Evolutionary conservation across 1,140 invertebrate species (phyloP), one percentile per base, ranked within the genome.

Genomic region (Babylonia areolata): DNA sequence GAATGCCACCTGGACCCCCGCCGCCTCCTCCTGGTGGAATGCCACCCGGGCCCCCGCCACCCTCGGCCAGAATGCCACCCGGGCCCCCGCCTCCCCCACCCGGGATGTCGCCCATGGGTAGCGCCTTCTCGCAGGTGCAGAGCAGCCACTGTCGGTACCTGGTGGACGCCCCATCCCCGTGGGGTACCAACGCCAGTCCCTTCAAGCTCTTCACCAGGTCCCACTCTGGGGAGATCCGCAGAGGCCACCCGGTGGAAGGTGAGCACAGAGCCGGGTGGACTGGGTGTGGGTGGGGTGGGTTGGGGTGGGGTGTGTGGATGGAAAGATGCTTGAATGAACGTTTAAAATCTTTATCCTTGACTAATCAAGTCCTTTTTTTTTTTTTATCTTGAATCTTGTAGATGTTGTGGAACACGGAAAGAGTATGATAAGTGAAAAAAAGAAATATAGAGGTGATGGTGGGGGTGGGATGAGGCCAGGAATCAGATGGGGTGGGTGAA

Each of bases 71-170:
- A 6, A 17, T 39, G 2, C 35, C 78, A 0, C 46, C 39, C 1
- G 23, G 23, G 9, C 46, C 23, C 17, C 35, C 35, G 3, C 46
- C 46, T 46, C 46, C 46, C 15, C 46, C 80, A 2, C 80, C 80
- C 5, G n/a, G 20, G 17, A 31, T 42, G 39, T 28, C 17, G 37
- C 17, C 17, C 5, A 23, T 33, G 5, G 33, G 20, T 17, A n/a
- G 42, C 0, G 15, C 15, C 42, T 17, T 28, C 39, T 51, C 82
- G 23, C 82, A 84, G 82, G 82, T 84, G 58, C 64, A 73, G 40
- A 84, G 82, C 69, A 84, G 82, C 40, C 82, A 84, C 20, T 84
- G 82, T 37, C 82, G 82, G 28, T 84, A 73, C 82, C 82, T 84
- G 58, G 37, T 84, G n/a, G 69, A 69, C 37, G 82, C 82, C 12